Conservation (phyloP, 2,113 vertebrate species). For the Leptocoma aspasia region DNA sequence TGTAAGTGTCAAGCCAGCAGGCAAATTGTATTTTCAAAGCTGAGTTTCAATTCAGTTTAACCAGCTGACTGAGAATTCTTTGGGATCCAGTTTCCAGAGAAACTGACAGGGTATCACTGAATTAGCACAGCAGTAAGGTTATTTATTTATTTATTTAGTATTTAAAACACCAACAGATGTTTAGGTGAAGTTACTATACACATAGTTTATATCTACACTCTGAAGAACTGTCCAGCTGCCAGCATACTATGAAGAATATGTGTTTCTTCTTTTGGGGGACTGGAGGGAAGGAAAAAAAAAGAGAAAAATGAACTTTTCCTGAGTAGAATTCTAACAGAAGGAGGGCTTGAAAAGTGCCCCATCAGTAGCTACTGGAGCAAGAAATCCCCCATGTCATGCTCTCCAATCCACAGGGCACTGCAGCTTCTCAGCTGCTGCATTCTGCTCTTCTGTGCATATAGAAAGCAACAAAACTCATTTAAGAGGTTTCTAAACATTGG, state of each 20-base stretch:
- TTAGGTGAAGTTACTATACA: not conserved
- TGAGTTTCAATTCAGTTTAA: not conserved
- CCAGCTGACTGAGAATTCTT: not conserved
- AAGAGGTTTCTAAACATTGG: not conserved
- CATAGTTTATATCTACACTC: not conserved
- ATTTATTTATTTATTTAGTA: not conserved
- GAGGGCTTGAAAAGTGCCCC: not conserved
- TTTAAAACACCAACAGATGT: not conserved
- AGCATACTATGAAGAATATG: not conserved
- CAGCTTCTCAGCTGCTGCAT: constrained; percentile 3
- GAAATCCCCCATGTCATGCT: not conserved
- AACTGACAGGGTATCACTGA: not conserved
- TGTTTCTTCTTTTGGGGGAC: not conserved
- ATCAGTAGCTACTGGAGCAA: not conserved
- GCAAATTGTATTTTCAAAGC: not conserved
- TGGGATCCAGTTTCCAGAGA: not conserved
- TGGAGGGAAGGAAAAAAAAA: not conserved
- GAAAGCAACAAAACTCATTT: not conserved
- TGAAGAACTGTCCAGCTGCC: not conserved
- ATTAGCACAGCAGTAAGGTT: not conserved
- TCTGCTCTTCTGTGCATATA: not conserved
- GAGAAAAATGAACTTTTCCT: not conserved
- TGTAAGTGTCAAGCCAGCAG: not conserved
- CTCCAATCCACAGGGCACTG: not conserved
- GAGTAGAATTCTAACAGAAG: not conserved